Conservation (phyloP, 30 jellyfish, hydroid and myxozoan species). For the Calvadosia cruxmelitensis region DNA sequence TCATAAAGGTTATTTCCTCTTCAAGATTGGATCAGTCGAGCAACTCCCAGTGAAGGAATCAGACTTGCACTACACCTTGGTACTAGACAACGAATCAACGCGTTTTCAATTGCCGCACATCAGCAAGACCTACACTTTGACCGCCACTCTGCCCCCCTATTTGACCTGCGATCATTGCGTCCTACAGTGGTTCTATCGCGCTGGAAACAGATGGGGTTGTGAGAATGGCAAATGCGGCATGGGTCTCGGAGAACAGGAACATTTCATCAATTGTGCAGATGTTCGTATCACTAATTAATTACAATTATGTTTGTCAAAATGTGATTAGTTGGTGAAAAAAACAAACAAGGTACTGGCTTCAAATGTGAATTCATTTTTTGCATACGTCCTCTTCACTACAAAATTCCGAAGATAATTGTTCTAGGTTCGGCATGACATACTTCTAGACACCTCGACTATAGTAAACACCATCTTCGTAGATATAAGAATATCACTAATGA, state of each 20-base stretch:
- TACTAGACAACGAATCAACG: background rate
- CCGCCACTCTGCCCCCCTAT: background rate
- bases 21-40: slow-evolving; percentile 38
- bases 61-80: background rate
- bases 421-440: too few species aligned
- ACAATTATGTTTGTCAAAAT: too few species aligned
- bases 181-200: background rate
- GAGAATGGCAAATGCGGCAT: background rate
- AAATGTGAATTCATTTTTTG: too few species aligned
- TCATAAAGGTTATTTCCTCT: slow-evolving; percentile 67
- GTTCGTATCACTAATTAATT: background rate
- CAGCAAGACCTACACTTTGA: background rate
- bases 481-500: too few species aligned
- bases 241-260: background rate
- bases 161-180: background rate
- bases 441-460: too few species aligned
- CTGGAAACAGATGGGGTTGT: background rate
- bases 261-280: background rate
- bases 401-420: too few species aligned
- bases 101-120: background rate
- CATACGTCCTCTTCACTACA: too few species aligned
- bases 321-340: too few species aligned
- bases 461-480: too few species aligned
- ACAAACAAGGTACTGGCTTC: too few species aligned
- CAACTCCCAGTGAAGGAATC: background rate